A percentile compares a stretch with the other conserved stretches of the same genome.
phyloP scores from a whole-genome alignment of 2,113 vertebrate genomes.

The Otus sunia region DNA sequence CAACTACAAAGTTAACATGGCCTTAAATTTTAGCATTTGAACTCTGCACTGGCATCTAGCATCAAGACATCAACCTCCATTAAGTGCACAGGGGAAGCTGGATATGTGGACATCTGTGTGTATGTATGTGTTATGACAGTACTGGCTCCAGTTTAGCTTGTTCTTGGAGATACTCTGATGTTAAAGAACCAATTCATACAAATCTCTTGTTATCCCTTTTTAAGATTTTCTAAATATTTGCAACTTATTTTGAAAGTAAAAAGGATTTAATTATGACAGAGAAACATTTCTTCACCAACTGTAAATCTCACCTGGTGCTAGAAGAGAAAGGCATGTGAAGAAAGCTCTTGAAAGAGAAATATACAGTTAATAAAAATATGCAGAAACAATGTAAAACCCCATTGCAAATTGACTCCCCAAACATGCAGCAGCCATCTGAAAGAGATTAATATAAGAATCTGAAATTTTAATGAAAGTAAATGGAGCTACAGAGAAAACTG shows the following conservation, averaged over 20 bases:
- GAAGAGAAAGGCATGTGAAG: neutral
- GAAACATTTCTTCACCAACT: neutral
- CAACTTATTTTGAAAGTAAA: neutral
- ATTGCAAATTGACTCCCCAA: neutral
- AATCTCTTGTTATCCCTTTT: neutral
- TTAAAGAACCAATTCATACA: neutral
- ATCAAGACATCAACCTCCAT: neutral
- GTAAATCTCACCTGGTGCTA: neutral
- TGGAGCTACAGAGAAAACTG: neutral
- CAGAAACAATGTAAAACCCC: neutral
- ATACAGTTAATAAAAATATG: neutral
- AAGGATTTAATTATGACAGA: neutral
- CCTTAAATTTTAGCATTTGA: neutral
- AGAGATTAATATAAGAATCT: neutral
- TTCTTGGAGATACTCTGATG: neutral
- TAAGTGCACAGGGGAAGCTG: neutral
- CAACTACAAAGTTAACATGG: neutral
- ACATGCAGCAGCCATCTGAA: neutral
- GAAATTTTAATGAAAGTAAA: neutral
- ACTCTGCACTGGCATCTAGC: neutral
- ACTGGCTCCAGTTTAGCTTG: neutral
- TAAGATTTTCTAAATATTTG: neutral
- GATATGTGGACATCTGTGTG: neutral
- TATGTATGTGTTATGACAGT: rapidly evolving
- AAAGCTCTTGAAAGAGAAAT: neutral